Percentiles rank a stretch among this genome's conserved stretches.
Evolutionary conservation across 2,113 vertebrate genomes (phyloP).

Genomic region (Stigmatopora argus): DNA sequence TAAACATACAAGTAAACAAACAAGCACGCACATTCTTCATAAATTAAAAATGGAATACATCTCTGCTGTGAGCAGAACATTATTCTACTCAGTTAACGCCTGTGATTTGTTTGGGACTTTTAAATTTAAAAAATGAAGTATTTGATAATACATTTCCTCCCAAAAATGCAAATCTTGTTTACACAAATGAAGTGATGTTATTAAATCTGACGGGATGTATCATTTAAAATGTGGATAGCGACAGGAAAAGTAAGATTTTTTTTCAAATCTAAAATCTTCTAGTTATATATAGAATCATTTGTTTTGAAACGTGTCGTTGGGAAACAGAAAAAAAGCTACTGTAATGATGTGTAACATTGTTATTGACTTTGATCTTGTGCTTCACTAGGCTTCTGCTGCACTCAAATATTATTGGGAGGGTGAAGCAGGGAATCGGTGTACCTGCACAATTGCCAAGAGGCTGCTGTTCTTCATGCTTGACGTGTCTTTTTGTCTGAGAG

Average conservation of each 20-base stretch:
- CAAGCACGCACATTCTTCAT: conserved; percentile 25
- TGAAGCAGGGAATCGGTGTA: not conserved
- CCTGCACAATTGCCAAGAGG: conserved; percentile 23
- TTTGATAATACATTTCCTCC: too few species aligned
- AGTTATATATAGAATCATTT: conserved; percentile 10
- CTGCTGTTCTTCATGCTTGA: conserved; percentile 10
- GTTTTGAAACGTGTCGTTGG: conserved; percentile 6
- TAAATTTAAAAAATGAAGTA: not conserved
- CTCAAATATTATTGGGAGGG: conserved; percentile 24
- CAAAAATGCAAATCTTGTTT: not conserved
- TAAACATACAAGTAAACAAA: conserved; percentile 24
- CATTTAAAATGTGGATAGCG: too few species aligned
- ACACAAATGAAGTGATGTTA: not conserved
- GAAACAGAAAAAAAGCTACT: conserved; percentile 23
- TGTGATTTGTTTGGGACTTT: not conserved
- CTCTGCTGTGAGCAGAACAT: too few species aligned
- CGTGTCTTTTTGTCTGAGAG: conserved; percentile 6
- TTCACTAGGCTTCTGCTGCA: conserved; percentile 12
- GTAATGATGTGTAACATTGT: not conserved
- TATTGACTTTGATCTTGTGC: conserved; percentile 23
- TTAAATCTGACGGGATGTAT: not conserved
- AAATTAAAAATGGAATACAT: not conserved
- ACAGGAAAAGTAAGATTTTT: not conserved
- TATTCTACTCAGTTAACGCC: not conserved
- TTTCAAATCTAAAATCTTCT: not conserved